These are phyloP conservation scores for Hippoglossus stenolepis DNA, from an alignment of 2,113 vertebrate genomes.

Conservation along the genomic window DNA sequence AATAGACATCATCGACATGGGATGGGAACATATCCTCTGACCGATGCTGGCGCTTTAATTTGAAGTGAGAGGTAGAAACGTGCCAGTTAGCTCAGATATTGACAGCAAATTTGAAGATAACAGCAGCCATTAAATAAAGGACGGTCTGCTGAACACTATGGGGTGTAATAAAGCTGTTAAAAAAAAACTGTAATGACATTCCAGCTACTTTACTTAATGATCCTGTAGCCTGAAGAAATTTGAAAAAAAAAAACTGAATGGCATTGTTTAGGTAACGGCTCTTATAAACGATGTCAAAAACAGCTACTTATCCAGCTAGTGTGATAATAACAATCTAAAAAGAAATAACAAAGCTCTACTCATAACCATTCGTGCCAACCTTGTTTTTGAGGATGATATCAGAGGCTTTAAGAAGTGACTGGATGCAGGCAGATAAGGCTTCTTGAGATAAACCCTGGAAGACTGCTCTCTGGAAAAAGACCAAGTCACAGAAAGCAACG, in stretches of 20 bases:
- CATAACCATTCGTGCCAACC: conserved; percentile 82
- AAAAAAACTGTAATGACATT: conserved; percentile 59
- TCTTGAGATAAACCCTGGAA: conserved; percentile 99
- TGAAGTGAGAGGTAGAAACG: conserved; percentile 61
- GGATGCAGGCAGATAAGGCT: conserved; percentile 96
- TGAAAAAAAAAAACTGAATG: conserved; percentile 18
- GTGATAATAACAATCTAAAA: conserved; percentile 18
- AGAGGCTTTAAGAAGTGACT: conserved; percentile 93
- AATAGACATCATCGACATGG: conserved; percentile 37
- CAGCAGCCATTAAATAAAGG: conserved; percentile 65
- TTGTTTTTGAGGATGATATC: conserved; percentile 96
- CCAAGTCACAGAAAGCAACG: conserved; percentile 43
- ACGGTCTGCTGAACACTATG: conserved; percentile 52
- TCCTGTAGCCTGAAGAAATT: conserved; percentile 32
- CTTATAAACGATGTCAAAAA: conserved; percentile 34
- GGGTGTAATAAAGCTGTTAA: conserved; percentile 61
- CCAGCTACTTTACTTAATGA: conserved; percentile 51
- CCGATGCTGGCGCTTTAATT: conserved; percentile 63
- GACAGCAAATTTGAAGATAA: conserved; percentile 63
- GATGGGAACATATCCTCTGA: conserved; percentile 55
- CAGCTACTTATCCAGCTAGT: not conserved
- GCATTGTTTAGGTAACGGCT: conserved; percentile 17
- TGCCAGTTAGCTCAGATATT: conserved; percentile 65
- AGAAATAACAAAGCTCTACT: not conserved
- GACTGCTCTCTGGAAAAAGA: conserved; percentile 89